These are phyloP conservation scores for Pygoscelis antarcticus DNA, from an alignment of 2,113 vertebrate species.

Conservation along the genomic window DNA sequence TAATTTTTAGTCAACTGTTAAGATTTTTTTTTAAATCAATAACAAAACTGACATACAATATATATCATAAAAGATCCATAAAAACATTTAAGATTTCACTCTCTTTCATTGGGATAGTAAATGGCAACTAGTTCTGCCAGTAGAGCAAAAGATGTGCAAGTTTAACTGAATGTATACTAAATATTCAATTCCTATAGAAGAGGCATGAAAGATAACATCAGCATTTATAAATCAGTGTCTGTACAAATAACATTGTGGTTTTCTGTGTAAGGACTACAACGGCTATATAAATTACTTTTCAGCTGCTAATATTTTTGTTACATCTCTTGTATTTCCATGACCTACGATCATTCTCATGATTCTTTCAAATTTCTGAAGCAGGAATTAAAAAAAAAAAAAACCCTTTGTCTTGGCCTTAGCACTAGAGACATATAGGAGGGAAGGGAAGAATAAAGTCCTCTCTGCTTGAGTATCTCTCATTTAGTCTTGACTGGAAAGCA, in stretches of 20 bases:
- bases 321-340: not conserved
- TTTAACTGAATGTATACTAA: not conserved
- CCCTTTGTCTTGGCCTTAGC: not conserved
- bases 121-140: not conserved
- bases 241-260: too few species aligned
- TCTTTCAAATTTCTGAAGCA: not conserved
- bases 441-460: not conserved
- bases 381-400: not conserved
- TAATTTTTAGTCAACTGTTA: not conserved
- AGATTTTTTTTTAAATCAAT: not conserved
- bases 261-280: not conserved
- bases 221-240: not conserved
- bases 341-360: not conserved
- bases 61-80: not conserved
- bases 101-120: not conserved
- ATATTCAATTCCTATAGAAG: not conserved
- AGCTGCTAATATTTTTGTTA: not conserved
- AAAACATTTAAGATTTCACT: not conserved
- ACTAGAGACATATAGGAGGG: not conserved
- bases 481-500: not conserved
- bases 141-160: not conserved
- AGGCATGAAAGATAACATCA: not conserved
- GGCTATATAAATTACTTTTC: not conserved
- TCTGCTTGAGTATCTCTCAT: not conserved
- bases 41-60: not conserved